These are phyloP conservation scores for Drosophila lowei DNA, from an alignment of 1,140 invertebrate species.

Conservation along the genomic window DNA sequence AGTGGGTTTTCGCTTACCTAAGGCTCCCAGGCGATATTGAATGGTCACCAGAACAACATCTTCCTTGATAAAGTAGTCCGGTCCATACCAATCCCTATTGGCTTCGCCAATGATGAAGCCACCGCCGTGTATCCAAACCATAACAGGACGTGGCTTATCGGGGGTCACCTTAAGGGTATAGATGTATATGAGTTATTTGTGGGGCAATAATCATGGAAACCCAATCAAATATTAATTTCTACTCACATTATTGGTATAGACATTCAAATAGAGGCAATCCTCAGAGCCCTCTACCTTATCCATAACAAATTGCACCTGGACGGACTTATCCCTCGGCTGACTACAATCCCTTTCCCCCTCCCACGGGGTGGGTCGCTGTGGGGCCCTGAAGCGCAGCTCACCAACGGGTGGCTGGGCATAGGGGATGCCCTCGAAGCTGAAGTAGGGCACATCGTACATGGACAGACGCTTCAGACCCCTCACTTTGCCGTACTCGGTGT, in stretches of 20 bases:
- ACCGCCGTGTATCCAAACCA: conserved; percentile 87
- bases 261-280: conserved; percentile 89
- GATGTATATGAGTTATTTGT: no score
- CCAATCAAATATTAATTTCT: conserved; percentile 7
- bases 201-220: background rate
- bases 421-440: conserved; percentile 85
- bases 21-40: conserved; percentile 84
- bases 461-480: conserved; percentile 69
- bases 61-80: conserved; percentile 85
- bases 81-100: conserved; percentile 79
- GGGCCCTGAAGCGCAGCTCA: conserved; percentile 84
- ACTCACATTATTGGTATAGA: conserved; percentile 87
- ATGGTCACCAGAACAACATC: conserved; percentile 84
- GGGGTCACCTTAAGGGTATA: conserved; percentile 53
- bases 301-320: conserved; percentile 73
- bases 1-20: conserved; percentile 66
- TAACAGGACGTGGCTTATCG: conserved; percentile 67
- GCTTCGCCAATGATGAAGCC: conserved; percentile 85
- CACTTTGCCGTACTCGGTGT: conserved; percentile 74
- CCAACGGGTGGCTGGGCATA: conserved; percentile 85
- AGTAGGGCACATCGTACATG: conserved; percentile 73
- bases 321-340: conserved; percentile 81
- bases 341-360: conserved; percentile 63
- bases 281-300: conserved; percentile 84
- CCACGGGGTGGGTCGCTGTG: conserved; percentile 82